Percentiles rank a stretch among this genome's conserved stretches.
Evolutionary conservation across 2,797 vertebrate species (phyloP).

Genomic region (Myotis planiceps): DNA sequence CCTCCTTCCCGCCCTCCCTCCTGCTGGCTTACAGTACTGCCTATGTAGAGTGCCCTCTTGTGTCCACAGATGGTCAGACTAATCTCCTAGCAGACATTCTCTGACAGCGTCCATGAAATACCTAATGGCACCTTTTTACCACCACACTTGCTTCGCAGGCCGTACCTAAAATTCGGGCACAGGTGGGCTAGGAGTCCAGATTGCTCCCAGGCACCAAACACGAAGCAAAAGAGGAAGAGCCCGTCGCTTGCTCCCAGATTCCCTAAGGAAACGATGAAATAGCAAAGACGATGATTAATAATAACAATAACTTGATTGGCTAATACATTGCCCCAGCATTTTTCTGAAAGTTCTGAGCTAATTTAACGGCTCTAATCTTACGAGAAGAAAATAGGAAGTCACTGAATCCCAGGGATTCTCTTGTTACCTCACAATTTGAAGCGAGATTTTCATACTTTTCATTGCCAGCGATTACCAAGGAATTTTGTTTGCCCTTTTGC

Average conservation of each 20-base stretch:
- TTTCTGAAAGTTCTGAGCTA: neutral
- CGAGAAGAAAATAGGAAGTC: neutral
- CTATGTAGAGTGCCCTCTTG: constrained; percentile 40
- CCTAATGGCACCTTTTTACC: neutral
- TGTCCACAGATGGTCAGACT: neutral
- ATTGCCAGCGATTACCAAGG: neutral
- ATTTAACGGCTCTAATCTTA: neutral
- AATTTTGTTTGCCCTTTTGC: neutral
- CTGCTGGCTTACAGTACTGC: neutral
- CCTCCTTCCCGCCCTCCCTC: neutral
- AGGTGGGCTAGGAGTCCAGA: neutral
- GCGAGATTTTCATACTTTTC: neutral
- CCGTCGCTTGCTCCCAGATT: neutral
- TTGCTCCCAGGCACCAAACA: neutral
- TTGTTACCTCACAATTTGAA: neutral
- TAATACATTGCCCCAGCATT: neutral
- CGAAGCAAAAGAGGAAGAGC: neutral
- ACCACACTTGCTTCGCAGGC: neutral
- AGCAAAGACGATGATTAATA: neutral
- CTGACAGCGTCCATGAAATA: neutral
- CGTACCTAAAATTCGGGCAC: neutral
- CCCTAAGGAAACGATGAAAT: constrained; percentile 22
- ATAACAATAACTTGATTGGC: neutral
- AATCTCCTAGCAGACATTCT: neutral
- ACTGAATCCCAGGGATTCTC: neutral